Conservation (phyloP, 2,113 vertebrate species). For the Forbesichthys papilliferus region DNA sequence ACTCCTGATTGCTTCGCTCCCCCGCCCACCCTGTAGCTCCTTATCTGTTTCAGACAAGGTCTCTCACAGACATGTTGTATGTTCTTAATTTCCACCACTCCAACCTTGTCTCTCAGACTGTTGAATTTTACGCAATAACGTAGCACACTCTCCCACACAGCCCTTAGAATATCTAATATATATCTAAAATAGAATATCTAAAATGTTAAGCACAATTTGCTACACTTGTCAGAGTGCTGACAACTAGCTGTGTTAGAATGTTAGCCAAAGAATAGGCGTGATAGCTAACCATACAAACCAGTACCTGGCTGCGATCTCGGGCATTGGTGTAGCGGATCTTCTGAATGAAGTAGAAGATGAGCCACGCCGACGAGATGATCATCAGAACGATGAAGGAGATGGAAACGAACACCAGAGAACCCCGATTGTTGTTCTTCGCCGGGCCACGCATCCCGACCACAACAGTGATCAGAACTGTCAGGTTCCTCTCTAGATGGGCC, state of each 20-base stretch:
- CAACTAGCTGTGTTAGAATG: neutral
- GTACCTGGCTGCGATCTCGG: conserved; percentile 93
- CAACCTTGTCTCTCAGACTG: too few species aligned
- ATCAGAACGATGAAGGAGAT: conserved; percentile 98
- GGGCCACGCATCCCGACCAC: conserved; percentile 85
- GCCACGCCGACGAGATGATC: conserved; percentile 97
- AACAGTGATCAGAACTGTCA: conserved; percentile 90
- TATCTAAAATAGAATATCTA: too few species aligned
- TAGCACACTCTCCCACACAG: too few species aligned
- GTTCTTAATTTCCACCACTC: too few species aligned
- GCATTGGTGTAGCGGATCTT: conserved; percentile 93
- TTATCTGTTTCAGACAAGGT: too few species aligned
- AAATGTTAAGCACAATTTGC: too few species aligned
- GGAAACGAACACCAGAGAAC: conserved; percentile 95
- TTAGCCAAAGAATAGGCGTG: neutral
- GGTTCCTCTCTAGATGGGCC: conserved; percentile 90
- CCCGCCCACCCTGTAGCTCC: too few species aligned
- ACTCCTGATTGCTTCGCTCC: too few species aligned
- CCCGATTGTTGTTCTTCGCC: conserved; percentile 87
- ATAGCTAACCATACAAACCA: neutral
- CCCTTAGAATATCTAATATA: too few species aligned
- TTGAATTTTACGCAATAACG: too few species aligned
- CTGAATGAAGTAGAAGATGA: conserved; percentile 99
- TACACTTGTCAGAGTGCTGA: too few species aligned
- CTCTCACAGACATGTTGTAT: too few species aligned